Percentiles rank a stretch among this genome's conserved stretches.
Conservation (phyloP, 2,888 invertebrate species). For the Palloptera scutellata region DNA sequence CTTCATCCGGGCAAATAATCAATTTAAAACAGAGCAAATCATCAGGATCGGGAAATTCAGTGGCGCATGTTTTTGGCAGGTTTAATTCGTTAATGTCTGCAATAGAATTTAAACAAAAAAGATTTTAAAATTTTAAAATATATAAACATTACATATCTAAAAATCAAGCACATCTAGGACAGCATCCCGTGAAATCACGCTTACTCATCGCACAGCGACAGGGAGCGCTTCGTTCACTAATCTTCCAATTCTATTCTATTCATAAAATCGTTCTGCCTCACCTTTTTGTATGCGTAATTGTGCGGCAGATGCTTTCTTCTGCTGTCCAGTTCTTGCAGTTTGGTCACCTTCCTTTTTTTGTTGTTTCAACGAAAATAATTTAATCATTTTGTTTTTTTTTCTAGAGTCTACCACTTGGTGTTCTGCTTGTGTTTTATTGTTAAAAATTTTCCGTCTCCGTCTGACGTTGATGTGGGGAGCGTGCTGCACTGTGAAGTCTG, state of each 20-base stretch:
- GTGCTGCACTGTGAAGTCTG: conserved; percentile 1
- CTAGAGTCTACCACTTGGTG: conserved; percentile 17
- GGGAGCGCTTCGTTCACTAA: too few relatives aligned
- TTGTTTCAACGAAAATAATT: conserved; percentile 97
- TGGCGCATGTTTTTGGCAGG: conserved; percentile 94
- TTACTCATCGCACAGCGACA: too few relatives aligned
- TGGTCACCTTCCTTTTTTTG: conserved; percentile 97
- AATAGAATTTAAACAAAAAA: conserved; percentile 58
- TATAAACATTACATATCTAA: too few relatives aligned
- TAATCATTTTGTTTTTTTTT: conserved; percentile 76
- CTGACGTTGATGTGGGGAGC: conserved; percentile 1
- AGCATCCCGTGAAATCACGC: too few relatives aligned
- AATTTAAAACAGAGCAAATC: conserved; percentile 95
- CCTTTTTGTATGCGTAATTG: conserved; percentile 98
- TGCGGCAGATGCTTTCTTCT: conserved; percentile 95
- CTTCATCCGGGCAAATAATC: conserved; percentile 96
- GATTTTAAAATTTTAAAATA: too few relatives aligned
- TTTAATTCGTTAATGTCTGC: conserved; percentile 96
- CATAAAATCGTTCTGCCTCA: conserved; percentile 56
- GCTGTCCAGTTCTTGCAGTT: conserved; percentile 76
- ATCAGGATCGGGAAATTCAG: conserved; percentile 96
- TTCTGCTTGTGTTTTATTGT: conserved; percentile 9
- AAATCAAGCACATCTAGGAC: too few relatives aligned
- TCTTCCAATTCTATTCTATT: too few relatives aligned
- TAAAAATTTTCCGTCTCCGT: neutral